Evolutionary conservation across 2,113 vertebrate genomes (phyloP), one percentile per base, ranked within the genome.

Genomic region (Emydocephalus ijimae): DNA sequence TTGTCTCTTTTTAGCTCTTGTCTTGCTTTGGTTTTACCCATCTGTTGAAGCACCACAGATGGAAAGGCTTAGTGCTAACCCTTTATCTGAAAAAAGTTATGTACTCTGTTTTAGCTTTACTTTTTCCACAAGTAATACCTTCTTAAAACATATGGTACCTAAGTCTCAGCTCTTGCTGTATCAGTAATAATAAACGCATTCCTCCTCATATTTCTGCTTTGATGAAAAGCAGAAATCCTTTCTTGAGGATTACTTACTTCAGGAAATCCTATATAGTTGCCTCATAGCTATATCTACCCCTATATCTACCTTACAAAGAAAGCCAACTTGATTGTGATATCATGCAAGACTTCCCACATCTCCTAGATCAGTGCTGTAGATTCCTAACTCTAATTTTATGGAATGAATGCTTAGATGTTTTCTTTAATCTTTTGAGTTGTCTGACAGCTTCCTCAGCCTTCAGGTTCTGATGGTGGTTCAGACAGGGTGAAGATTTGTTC

Each of bases 391-490:
- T 74, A 81, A n/a, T 90, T 87, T 64, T 0, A 6, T 21, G 23
- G 95, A 94, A 91, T 93, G 91, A 95, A 95, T 0, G 1, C 0
- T 15, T 48, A 56, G 18, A 48, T 92, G 86, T 93, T 87, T 54
- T 39, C 89, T 85, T 29, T 18, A 81, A 64, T 87, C 20, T 94
- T 89, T 87, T 18, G 2, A 0, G 0, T 50, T 92, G 7, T 85
- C 64, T 85, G 29, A 0, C 3, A 91, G 86, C 85, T 92, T 95
- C 34, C 85, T 89, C 89, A 90, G 69, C 2, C 45, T 50, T 0
- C 1, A 52, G 55, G 64, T 94, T 92, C 94, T 69, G 85, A 59
- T 89, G 26, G 48, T 95, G 90, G 92, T 91, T 94, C 94, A 95
- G 91, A 95, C 92, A 89, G 91, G 2, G 64, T 91, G 93, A 39